Evolutionary conservation across 2,797 vertebrate genomes (phyloP), one percentile per base, ranked within the genome.

Genomic region (Lindbergichthys nudifrons): DNA sequence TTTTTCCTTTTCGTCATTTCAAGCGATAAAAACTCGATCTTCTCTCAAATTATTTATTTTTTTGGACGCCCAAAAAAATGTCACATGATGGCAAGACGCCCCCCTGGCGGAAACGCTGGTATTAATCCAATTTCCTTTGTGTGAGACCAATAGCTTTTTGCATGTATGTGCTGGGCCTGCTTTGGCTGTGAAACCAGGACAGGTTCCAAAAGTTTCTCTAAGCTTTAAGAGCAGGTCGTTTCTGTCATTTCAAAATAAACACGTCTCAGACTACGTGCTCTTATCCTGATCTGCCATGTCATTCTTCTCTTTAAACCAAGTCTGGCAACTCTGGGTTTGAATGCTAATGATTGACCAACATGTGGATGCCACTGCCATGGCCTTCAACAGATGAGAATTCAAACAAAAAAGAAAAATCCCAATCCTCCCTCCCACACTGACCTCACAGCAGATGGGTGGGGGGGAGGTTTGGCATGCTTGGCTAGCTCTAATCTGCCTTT

Each of bases 401-500:
- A 77, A 48, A 67, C 18, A 57, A 58, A 32, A 26, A 52, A 32
- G 14, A 3, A 8, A 46, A 64, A 52, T 0, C 7, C 8, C n/a
- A 18, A 48, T 57, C 72, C 53, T 62, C 52, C 43, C 47, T 70
- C 14, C 64, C 65, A 65, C 42, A 51, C 59, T 58, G 71, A 76
- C 48, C 48, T 74, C 41, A 56, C 50, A 46, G 68, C 63, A 62
- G 63, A 75, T 4, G 5, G 12, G 46, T 6, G 5, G 46, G 8
- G 8, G 32, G 46, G 12, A 45, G 46, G 26, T 13, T 19, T 48
- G 46, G 57, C 51, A 46, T 43, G 67, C 18, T 68, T 54, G 47
- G 61, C 53, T 50, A 12, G 53, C 73, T 75, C 26, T 75, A 81
- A 74, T 79, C 75, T 56, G 56, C 63, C 73, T 74, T 83, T 77